phyloP scores from a whole-genome alignment of 2,797 vertebrate genomes.

The Cuculus canorus region DNA sequence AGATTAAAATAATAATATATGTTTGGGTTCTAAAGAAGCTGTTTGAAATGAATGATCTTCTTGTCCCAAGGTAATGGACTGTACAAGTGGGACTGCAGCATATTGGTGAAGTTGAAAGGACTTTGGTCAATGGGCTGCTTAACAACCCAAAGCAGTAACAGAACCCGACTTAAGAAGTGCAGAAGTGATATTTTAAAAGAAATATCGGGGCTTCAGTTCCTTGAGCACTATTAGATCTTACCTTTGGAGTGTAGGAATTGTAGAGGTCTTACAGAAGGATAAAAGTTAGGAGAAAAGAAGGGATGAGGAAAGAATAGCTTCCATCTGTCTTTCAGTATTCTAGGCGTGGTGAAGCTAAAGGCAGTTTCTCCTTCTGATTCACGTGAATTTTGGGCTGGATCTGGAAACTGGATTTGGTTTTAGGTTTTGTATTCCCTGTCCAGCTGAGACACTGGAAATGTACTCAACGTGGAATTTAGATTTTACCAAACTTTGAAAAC shows the following conservation, averaged over 20 bases:
- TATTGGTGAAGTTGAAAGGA: constrained; percentile 3
- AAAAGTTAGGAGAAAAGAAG: background rate
- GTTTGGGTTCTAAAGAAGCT: constrained; percentile 29
- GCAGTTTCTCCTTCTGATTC: background rate
- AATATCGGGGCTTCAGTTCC: background rate
- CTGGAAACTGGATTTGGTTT: background rate
- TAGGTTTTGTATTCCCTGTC: background rate
- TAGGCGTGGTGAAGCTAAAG: background rate
- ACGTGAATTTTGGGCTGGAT: background rate
- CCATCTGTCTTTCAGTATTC: background rate
- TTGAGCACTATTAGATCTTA: background rate
- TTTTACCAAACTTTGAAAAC: background rate
- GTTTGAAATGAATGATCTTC: constrained; percentile 6
- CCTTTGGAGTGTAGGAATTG: background rate
- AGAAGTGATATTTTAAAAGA: background rate
- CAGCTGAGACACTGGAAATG: background rate
- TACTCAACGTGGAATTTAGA: background rate
- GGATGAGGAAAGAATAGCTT: background rate
- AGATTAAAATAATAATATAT: constrained; percentile 59
- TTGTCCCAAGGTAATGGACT: constrained; percentile 35
- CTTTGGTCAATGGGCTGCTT: constrained; percentile 17
- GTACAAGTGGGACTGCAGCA: background rate
- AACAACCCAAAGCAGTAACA: background rate
- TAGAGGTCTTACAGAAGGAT: background rate
- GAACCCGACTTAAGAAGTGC: background rate